A percentile compares a stretch with the other conserved stretches of the same genome.
Evolutionary conservation across 2,888 invertebrate species (phyloP).

Genomic region (Uropetala carovei): DNA sequence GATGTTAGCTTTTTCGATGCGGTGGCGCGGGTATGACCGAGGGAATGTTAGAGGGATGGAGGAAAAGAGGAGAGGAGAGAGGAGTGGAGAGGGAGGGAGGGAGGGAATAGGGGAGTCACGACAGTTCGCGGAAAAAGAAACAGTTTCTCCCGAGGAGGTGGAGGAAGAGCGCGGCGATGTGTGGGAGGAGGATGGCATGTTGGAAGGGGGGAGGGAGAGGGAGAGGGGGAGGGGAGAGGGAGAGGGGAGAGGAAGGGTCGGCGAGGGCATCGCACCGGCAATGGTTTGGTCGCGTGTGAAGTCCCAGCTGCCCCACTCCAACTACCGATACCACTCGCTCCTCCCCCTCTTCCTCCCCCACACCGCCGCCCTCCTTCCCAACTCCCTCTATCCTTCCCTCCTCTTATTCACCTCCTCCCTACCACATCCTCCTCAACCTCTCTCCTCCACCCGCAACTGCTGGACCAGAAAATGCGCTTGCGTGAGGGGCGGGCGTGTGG

Average conservation of each 20-base stretch:
- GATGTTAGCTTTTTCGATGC: too few relatives aligned
- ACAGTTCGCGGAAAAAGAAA: constrained; percentile 32
- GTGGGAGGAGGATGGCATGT: neutral
- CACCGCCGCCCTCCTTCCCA: too few relatives aligned
- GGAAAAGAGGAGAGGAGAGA: neutral
- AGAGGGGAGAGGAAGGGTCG: neutral
- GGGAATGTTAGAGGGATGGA: neutral
- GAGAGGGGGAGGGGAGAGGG: neutral
- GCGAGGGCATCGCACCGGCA: constrained; percentile 28
- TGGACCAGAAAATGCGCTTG: constrained; percentile 32
- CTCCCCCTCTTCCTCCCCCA: too few relatives aligned
- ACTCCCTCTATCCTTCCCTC: too few relatives aligned
- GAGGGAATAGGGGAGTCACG: constrained; percentile 15
- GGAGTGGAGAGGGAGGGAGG: neutral
- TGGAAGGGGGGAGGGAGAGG: neutral
- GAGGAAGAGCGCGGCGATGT: neutral
- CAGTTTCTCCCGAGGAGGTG: neutral
- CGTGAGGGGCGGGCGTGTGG: constrained; percentile 27
- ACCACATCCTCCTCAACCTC: neutral
- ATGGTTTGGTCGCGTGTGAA: constrained; percentile 35
- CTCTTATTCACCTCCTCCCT: too few relatives aligned
- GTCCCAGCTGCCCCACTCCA: constrained; percentile 1
- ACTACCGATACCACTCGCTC: neutral
- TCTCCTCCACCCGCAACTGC: neutral
- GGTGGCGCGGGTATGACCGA: too few relatives aligned